Conservation (phyloP, 2,797 vertebrate species). For the Mareca penelope region DNA sequence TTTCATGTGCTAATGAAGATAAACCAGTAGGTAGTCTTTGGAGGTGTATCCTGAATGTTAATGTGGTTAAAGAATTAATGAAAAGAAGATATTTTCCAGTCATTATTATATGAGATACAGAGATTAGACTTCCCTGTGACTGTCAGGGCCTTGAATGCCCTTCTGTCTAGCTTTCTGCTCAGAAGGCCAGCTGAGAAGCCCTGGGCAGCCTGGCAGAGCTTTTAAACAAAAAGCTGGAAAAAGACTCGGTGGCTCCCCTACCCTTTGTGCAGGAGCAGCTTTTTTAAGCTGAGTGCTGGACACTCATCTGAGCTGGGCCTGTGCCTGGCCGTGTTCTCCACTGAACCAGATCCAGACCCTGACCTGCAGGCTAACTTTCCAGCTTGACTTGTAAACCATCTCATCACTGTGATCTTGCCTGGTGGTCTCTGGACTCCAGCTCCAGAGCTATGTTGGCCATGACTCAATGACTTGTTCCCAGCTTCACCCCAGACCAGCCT, state of each 20-base stretch:
- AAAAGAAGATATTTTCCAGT: neutral
- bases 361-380: neutral
- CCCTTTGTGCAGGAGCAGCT: accelerated
- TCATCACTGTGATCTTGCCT: neutral
- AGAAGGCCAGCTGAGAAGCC: accelerated
- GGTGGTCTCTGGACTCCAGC: neutral
- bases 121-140: neutral
- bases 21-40: neutral
- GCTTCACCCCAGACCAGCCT: neutral
- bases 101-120: neutral
- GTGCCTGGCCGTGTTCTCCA: accelerated
- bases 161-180: neutral
- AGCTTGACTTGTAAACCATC: neutral
- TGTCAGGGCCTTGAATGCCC: accelerated
- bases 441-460: neutral
- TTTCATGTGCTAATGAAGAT: neutral
- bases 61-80: neutral
- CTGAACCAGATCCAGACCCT: neutral
- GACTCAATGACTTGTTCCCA: neutral
- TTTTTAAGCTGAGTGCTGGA: neutral
- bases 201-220: neutral
- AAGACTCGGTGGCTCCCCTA: neutral
- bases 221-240: neutral
- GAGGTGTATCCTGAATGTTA: neutral
- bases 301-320: neutral